Evolutionary conservation across 2,113 vertebrate species (phyloP).

Genomic region (Phaethornis superciliosus): DNA sequence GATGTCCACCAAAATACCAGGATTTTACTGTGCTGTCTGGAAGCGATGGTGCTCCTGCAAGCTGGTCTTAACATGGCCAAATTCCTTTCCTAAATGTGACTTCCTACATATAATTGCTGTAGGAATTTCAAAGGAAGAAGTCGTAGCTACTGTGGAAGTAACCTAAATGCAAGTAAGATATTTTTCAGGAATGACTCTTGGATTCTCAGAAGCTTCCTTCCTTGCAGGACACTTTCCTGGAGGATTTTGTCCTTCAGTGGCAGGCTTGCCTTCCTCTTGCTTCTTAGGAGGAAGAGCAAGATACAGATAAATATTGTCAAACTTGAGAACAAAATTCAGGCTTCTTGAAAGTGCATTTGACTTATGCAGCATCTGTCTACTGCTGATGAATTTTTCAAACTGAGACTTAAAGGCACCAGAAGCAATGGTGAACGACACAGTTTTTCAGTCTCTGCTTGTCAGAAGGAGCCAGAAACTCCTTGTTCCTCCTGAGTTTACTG

Average conservation of each 20-base stretch:
- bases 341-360: not conserved
- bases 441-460: not conserved
- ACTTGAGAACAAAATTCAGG: not conserved
- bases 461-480: not conserved
- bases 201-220: not conserved
- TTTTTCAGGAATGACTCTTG: not conserved
- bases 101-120: not conserved
- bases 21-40: not conserved
- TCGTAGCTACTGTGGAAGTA: not conserved
- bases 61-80: accelerated
- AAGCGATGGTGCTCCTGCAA: not conserved
- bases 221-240: not conserved
- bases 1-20: not conserved
- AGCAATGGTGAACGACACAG: not conserved
- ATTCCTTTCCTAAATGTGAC: not conserved
- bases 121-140: not conserved
- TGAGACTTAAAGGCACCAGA: not conserved
- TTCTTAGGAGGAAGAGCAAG: not conserved
- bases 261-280: not conserved
- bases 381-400: not conserved
- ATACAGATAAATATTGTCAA: not conserved
- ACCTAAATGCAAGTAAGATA: not conserved
- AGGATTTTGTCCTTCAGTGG: not conserved
- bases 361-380: not conserved
- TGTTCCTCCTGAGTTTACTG: not conserved